Conservation (phyloP, 2,888 invertebrate genomes). For the Sinohyriopsis cumingii region DNA sequence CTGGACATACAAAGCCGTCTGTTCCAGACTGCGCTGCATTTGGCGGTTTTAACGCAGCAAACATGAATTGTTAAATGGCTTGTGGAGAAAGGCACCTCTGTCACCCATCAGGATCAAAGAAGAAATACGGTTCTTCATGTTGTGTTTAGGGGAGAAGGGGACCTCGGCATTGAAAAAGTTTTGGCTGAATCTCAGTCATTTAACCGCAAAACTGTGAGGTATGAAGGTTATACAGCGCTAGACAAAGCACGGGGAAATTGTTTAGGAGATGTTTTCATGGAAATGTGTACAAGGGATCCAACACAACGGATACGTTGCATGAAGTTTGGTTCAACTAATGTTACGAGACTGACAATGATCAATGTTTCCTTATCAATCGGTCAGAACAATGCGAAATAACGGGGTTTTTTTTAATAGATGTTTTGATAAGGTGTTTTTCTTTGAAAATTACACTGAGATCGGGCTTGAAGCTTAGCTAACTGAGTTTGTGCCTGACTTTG, state of each 20-base stretch:
- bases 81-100: conserved; percentile 1
- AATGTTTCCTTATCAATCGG: no score
- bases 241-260: conserved; percentile 25
- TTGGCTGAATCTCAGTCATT: neutral
- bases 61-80: conserved; percentile 2
- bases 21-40: conserved; percentile 12
- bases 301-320: neutral
- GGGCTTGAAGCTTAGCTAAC: no score
- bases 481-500: no score
- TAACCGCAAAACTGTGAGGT: conserved; percentile 17
- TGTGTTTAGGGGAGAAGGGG: conserved; percentile 2
- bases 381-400: no score
- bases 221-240: conserved; percentile 27
- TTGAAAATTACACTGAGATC: no score
- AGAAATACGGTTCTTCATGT: conserved; percentile 14
- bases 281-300: conserved; percentile 22
- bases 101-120: conserved; percentile 3
- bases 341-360: no score
- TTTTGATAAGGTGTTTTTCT: no score
- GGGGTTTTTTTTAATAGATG: no score
- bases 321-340: no score
- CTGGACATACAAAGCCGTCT: conserved; percentile 11
- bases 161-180: neutral
- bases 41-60: conserved; percentile 5
- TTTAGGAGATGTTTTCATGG: conserved; percentile 12